Evolutionary conservation across 2,113 vertebrate species (phyloP).

Genomic region (Semnopithecus entellus): DNA sequence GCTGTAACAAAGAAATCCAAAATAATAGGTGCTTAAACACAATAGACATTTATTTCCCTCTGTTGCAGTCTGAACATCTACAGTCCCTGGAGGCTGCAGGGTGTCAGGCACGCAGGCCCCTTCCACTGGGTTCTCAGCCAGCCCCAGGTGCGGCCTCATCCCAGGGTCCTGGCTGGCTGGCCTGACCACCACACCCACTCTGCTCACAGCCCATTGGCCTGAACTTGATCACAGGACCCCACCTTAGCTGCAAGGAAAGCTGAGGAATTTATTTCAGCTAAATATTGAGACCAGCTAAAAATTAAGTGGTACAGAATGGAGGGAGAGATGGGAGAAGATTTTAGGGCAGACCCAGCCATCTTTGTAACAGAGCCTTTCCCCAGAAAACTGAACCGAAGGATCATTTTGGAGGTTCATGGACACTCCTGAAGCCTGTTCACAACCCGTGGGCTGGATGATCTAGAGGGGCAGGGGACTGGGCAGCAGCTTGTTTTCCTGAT

Average conservation of each 20-base stretch:
- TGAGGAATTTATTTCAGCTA: neutral
- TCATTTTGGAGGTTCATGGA: neutral
- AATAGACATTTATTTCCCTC: neutral
- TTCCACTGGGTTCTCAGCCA: neutral
- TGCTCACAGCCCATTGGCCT: neutral
- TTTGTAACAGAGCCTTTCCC: neutral
- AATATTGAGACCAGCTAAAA: neutral
- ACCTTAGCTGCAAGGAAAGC: neutral
- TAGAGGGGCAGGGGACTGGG: neutral
- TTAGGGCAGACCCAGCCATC: neutral
- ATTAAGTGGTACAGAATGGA: neutral
- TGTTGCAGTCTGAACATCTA: accelerated
- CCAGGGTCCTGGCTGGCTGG: neutral
- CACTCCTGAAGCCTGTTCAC: neutral
- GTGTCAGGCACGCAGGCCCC: neutral
- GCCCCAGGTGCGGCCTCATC: too few relatives aligned
- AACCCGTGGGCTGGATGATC: neutral
- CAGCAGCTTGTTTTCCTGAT: neutral
- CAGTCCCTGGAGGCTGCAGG: neutral
- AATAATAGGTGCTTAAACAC: neutral
- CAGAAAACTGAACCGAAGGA: neutral
- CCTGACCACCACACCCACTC: neutral
- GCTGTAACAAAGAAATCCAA: neutral
- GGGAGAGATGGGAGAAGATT: neutral
- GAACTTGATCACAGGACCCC: neutral